Evolutionary conservation across 2,113 vertebrate species (phyloP), one percentile per base, ranked within the genome.

Genomic region (Callipepla californica): DNA sequence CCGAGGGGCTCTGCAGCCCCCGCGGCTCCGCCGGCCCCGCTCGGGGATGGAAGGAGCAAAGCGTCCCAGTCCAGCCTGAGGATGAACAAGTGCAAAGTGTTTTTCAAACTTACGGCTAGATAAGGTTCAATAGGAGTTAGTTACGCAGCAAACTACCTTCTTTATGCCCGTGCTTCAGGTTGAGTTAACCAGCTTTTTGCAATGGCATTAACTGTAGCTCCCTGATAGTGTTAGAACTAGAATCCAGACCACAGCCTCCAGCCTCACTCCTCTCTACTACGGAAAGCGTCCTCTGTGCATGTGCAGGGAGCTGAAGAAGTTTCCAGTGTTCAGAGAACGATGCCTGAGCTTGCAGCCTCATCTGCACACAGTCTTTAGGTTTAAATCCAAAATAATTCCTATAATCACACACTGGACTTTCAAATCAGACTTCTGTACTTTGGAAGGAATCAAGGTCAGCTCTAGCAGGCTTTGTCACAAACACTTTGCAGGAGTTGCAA

Each of bases 11-110:
- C 72, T 50, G 83, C 69, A 19, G 1, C 55, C 16, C 0, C 73
- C 12, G 3, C 4, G 4, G 13, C 20, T 45, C 13, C 40, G 61
- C 62, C 81, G 78, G 0, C 59, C 67, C 51, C 30, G 36, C 50
- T 13, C 0, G 0, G 61, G 5, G 61, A 45, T 9, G 36, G 50
- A 62, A 51, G 19, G 42, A 73, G 38, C 11, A 36, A 74, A 57
- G 26, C 84, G 14, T 32, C 40, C 50, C 42, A 5, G 15, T 10
- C 72, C 34, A 42, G 0, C 1, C n/a, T 50, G 50, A 44, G 63
- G 45, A 34, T 11, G 48, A n/a, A 66, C 62, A 85, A 85, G 7
- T 8, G 20, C 34, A 66, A 88, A 75, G 23, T 57, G 28, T 3
- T 53, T 76, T 81, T 58, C 70, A 66, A 53, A 38, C 40, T 79